Percentiles rank a stretch among this genome's conserved stretches.
phyloP scores from a whole-genome alignment of 2,113 vertebrate species.

The Peromyscus polionotus region DNA sequence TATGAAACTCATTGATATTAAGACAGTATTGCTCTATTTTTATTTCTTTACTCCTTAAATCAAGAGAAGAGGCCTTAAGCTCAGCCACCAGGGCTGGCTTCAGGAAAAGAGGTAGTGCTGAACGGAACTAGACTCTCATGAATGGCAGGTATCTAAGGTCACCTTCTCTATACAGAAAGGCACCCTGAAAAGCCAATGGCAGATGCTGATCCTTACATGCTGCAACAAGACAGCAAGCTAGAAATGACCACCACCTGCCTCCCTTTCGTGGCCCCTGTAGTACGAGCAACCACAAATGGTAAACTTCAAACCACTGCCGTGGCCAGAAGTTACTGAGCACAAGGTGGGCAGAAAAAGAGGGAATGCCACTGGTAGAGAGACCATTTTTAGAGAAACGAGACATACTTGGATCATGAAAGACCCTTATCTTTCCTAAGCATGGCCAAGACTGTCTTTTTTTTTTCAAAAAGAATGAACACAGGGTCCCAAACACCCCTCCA shows the following conservation, averaged over 20 bases:
- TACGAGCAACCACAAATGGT: slow-evolving; percentile 47
- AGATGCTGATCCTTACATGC: neutral
- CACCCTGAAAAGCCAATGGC: neutral
- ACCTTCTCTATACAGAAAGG: neutral
- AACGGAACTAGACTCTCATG: neutral
- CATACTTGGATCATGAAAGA: neutral
- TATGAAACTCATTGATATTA: neutral
- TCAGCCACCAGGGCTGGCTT: neutral
- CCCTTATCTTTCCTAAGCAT: neutral
- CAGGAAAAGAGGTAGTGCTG: neutral
- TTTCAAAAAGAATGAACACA: neutral
- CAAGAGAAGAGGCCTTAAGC: neutral
- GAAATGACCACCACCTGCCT: slow-evolving; percentile 26
- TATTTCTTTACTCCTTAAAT: neutral
- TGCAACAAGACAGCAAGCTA: slow-evolving; percentile 64
- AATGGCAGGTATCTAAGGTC: neutral
- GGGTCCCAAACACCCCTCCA: neutral
- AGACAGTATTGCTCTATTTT: neutral
- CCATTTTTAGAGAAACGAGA: slow-evolving; percentile 20
- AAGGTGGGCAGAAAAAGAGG: slow-evolving; percentile 23
- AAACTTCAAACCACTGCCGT: neutral
- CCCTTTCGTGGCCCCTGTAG: neutral
- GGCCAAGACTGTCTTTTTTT: neutral
- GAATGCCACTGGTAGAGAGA: neutral
- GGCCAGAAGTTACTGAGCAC: slow-evolving; percentile 37